Conservation (phyloP, 2,797 vertebrate species). For the Hypotaenidia philippensis region DNA sequence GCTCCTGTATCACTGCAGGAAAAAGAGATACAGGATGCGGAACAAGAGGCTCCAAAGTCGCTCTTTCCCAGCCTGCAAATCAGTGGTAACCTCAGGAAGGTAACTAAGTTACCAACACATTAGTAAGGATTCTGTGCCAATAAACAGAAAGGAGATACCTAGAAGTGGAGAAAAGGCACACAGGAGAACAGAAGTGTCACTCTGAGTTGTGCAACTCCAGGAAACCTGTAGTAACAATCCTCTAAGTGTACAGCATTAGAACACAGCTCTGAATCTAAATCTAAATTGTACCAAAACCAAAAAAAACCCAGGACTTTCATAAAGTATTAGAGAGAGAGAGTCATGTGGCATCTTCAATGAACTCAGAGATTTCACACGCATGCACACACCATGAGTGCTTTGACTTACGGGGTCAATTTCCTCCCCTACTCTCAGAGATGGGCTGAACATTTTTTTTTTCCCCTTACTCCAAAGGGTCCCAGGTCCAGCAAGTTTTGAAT, state of each 20-base stretch:
- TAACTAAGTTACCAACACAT: background rate
- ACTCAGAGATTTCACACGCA: background rate
- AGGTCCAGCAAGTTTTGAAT: background rate
- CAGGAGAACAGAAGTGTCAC: background rate
- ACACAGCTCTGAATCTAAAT: background rate
- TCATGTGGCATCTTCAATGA: background rate
- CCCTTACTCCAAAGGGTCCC: background rate
- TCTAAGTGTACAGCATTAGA: background rate
- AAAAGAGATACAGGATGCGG: background rate
- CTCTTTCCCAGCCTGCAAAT: background rate
- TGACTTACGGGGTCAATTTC: no score
- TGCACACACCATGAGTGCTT: background rate
- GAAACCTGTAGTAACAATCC: background rate
- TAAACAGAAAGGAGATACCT: background rate
- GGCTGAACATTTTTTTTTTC: background rate
- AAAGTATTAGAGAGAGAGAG: background rate
- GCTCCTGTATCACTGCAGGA: background rate
- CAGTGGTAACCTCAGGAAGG: background rate
- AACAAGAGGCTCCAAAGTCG: background rate
- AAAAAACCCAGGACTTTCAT: fast-evolving
- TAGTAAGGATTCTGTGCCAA: background rate
- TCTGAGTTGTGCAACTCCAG: background rate
- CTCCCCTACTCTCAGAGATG: background rate
- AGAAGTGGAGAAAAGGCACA: background rate
- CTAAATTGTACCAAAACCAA: background rate